Conservation (phyloP, 2,113 vertebrate genomes). For the Lates calcarifer region DNA sequence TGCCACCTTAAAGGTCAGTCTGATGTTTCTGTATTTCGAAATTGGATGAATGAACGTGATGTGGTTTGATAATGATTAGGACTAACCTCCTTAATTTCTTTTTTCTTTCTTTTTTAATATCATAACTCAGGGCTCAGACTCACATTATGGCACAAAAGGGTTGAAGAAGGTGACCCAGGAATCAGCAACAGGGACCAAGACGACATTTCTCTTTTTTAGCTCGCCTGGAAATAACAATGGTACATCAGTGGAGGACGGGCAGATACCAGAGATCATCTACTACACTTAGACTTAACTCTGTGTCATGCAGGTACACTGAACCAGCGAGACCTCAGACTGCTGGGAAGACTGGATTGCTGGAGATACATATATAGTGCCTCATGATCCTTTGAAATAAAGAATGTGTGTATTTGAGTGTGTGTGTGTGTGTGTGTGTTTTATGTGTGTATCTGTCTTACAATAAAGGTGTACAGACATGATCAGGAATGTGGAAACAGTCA, state of each 20-base stretch:
- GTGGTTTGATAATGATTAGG: neutral
- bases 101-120: neutral
- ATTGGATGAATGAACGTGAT: neutral
- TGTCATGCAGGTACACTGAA: constrained; percentile 54
- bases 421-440: neutral
- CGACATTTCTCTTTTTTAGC: constrained; percentile 93
- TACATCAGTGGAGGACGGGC: constrained; percentile 95
- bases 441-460: constrained; percentile 10
- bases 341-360: constrained; percentile 58
- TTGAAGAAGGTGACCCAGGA: constrained; percentile 93
- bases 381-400: constrained; percentile 48
- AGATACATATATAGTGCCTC: constrained; percentile 70
- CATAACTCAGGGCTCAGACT: constrained; percentile 90
- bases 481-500: constrained; percentile 17
- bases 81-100: constrained; percentile 19
- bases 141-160: constrained; percentile 96
- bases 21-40: neutral
- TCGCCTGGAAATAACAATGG: constrained; percentile 97
- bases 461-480: constrained; percentile 46
- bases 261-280: constrained; percentile 98
- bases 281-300: constrained; percentile 83
- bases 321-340: constrained; percentile 63
- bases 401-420: constrained; percentile 24
- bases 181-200: constrained; percentile 90
- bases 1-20: constrained; percentile 91